A percentile compares a stretch with the other conserved stretches of the same genome.
Conservation (phyloP, 2,113 vertebrate genomes). For the Paradoxurus hermaphroditus region DNA sequence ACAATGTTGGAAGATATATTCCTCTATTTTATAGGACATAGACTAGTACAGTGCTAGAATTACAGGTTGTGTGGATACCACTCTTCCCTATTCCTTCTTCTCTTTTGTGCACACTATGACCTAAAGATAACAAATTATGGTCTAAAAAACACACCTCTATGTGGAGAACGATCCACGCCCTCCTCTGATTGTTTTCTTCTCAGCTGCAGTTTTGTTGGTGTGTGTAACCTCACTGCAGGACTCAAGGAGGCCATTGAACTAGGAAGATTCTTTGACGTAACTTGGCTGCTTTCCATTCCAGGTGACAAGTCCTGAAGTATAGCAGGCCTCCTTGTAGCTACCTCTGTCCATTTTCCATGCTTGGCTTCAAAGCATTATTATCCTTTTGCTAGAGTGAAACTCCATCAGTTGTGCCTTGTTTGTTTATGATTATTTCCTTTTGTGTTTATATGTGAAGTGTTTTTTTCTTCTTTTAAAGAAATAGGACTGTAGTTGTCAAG, state of each 20-base stretch:
- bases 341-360: background rate
- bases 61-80: background rate
- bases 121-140: background rate
- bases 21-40: background rate
- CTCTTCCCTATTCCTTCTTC: background rate
- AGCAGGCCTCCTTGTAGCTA: background rate
- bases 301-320: slow-evolving; percentile 2
- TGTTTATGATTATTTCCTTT: background rate
- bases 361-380: background rate
- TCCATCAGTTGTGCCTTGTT: background rate
- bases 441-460: background rate
- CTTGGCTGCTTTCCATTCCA: slow-evolving; percentile 14
- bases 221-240: background rate
- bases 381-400: background rate
- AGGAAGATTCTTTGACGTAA: slow-evolving; percentile 40
- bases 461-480: background rate
- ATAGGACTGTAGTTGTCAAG: background rate
- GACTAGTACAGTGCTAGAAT: too few species aligned
- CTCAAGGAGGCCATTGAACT: background rate
- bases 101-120: background rate
- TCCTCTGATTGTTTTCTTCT: background rate
- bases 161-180: background rate
- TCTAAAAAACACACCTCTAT: background rate
- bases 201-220: slow-evolving; percentile 13
- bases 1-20: background rate